Base-by-base conservation (phyloP, 2,888 invertebrate genomes). In the Cylloceria caligata region DNA sequence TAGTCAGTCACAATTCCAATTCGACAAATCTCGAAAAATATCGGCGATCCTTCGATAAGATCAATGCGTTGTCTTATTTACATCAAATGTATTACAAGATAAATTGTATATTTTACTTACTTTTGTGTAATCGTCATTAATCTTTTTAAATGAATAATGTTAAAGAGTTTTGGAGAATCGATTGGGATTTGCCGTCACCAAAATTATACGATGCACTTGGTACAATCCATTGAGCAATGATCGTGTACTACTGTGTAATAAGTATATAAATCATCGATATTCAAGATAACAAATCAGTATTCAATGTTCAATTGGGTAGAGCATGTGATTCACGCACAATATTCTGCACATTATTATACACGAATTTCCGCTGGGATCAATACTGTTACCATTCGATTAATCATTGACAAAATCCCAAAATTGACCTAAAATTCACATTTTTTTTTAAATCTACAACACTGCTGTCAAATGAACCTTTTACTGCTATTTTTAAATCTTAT, bases 401-500 rank as follows among this genome's bases (percentile, higher is more conserved):
- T 49, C 24, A 69, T 39, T 24, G 6, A 24, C 24, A 24, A 52
- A 49, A n/a, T 9, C 21, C 6, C 52, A 16, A 39, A 21, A n/a
- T 21, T 39, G 5, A 36, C 6, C 36, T 19, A 13, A 19, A 71
- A 39, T 71, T 11, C 27, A 16, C 21, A 60, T 19, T 13, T 55
- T 39, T 24, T 39, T 3, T 39, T 39, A 11, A 24, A 19, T 42
- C 49, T 11, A 24, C 27, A 19, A 55, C 7, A 16, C 13, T 39
- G 39, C 24, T 39, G 16, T 36, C 24, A 42, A 69, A 19, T 69
- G 5, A 13, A n/a, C 39, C 16, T 9, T 27, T 39, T 57, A 24
- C 42, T 21, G 24, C 24, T 0, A 52, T 69, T 69, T 55, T 68
- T 27, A 11, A 76, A 65, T 74, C 74, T 87, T 86, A 88, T 89